phyloP scores from a whole-genome alignment of 2,888 invertebrate genomes.

The Apodemia duryi region DNA sequence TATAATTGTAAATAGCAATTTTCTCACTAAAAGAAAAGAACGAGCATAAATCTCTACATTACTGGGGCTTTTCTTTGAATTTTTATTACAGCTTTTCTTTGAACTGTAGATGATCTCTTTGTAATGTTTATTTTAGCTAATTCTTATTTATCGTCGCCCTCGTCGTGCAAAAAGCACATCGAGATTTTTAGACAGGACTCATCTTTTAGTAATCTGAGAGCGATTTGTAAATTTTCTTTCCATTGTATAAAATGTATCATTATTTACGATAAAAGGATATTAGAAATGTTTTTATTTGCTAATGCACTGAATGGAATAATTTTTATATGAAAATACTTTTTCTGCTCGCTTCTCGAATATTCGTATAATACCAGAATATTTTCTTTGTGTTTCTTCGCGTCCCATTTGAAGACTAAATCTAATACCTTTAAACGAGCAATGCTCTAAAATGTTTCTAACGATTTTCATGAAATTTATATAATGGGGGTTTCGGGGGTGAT shows the following conservation, averaged over 20 bases:
- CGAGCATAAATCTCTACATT: background rate
- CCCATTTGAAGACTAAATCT: too few relatives aligned
- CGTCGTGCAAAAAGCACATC: background rate
- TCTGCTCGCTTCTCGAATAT: too few relatives aligned
- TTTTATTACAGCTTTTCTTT: constrained; percentile 3
- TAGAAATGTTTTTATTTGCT: background rate
- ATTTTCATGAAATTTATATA: too few relatives aligned
- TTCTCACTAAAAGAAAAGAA: background rate
- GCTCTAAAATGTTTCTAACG: too few relatives aligned
- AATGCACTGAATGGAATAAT: background rate
- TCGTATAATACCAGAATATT: too few relatives aligned
- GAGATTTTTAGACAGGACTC: background rate
- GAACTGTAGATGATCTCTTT: constrained; percentile 1
- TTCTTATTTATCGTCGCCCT: constrained; percentile 5
- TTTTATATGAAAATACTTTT: background rate
- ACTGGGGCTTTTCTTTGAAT: background rate
- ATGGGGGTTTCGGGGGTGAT: too few relatives aligned
- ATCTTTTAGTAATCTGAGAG: background rate
- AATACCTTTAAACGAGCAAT: too few relatives aligned
- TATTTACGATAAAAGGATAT: background rate
- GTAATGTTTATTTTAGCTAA: constrained; percentile 6
- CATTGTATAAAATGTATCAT: constrained; percentile 1
- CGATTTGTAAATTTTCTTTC: background rate
- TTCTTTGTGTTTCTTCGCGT: too few relatives aligned
- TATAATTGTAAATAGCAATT: background rate